A percentile compares a stretch with the other conserved stretches of the same genome.
phyloP scores from a whole-genome alignment of 1,140 invertebrate species.

The Luehdorfia chinensis region DNA sequence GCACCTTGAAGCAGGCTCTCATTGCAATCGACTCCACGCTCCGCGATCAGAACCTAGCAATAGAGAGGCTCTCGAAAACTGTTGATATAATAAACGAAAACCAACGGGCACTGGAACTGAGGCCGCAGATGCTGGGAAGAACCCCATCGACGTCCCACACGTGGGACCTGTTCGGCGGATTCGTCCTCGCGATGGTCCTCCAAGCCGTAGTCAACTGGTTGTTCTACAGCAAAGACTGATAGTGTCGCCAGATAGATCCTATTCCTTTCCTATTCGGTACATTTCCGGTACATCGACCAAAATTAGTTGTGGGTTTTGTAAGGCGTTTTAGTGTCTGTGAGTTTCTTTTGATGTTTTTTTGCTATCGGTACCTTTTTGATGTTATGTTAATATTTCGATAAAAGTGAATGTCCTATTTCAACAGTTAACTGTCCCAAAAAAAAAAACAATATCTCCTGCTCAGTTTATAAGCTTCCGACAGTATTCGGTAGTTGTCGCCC shows the following conservation, averaged over 20 bases:
- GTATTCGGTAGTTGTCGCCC: too few species aligned
- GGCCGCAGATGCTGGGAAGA: constrained; percentile 30
- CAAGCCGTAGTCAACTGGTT: constrained; percentile 60
- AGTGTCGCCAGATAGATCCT: too few species aligned
- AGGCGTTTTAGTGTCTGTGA: constrained; percentile 21
- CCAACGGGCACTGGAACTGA: constrained; percentile 27
- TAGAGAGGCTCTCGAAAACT: constrained; percentile 45
- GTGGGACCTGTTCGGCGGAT: constrained; percentile 59
- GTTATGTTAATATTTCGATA: constrained; percentile 3
- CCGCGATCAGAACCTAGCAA: constrained; percentile 45
- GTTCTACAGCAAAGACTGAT: constrained; percentile 59
- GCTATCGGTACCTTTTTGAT: not conserved
- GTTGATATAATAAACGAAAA: constrained; percentile 39
- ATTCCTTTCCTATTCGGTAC: constrained; percentile 22
- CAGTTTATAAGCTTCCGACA: too few species aligned
- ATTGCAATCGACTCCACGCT: constrained; percentile 50
- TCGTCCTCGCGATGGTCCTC: constrained; percentile 55
- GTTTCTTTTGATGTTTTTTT: not conserved
- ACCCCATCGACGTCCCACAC: constrained; percentile 36
- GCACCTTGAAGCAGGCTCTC: constrained; percentile 54
- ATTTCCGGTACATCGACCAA: constrained; percentile 30
- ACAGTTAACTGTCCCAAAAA: too few species aligned
- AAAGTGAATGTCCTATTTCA: not conserved
- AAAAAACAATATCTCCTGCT: too few species aligned
- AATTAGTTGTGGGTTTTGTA: constrained; percentile 15